Conservation (phyloP, 2,797 vertebrate species). For the Numenius phaeopus region DNA sequence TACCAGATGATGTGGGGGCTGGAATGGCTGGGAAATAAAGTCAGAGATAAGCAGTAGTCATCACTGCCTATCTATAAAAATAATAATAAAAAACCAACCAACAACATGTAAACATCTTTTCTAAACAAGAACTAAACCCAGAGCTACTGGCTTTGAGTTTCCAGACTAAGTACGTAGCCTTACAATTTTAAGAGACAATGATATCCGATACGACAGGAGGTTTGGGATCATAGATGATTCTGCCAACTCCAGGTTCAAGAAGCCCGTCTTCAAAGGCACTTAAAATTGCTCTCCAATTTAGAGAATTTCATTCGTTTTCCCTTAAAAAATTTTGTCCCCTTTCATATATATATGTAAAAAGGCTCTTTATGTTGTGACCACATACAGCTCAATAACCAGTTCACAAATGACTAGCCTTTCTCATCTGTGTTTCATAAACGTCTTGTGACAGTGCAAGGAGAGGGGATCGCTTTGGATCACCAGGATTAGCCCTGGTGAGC, state of each 20-base stretch:
- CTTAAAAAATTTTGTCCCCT: background rate
- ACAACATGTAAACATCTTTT: background rate
- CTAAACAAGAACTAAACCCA: background rate
- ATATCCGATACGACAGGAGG: background rate
- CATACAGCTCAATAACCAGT: background rate
- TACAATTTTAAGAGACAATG: background rate
- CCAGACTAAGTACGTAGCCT: background rate
- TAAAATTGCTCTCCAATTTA: background rate
- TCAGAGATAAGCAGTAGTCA: background rate
- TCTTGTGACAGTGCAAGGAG: background rate
- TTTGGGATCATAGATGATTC: slow-evolving; percentile 61
- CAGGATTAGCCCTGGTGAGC: background rate
- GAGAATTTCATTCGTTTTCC: background rate
- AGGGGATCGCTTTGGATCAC: background rate
- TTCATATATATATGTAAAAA: background rate
- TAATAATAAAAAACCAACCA: background rate
- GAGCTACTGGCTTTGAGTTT: background rate
- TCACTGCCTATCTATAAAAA: background rate
- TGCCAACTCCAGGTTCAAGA: slow-evolving; percentile 53
- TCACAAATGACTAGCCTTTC: background rate
- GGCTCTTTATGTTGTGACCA: background rate
- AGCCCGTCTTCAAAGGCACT: background rate
- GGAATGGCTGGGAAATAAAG: slow-evolving; percentile 11
- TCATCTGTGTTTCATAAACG: background rate
- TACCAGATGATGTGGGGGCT: background rate